These are phyloP conservation scores for Valencia hispanica DNA, from an alignment of 2,797 vertebrate genomes.

Conservation along the genomic window DNA sequence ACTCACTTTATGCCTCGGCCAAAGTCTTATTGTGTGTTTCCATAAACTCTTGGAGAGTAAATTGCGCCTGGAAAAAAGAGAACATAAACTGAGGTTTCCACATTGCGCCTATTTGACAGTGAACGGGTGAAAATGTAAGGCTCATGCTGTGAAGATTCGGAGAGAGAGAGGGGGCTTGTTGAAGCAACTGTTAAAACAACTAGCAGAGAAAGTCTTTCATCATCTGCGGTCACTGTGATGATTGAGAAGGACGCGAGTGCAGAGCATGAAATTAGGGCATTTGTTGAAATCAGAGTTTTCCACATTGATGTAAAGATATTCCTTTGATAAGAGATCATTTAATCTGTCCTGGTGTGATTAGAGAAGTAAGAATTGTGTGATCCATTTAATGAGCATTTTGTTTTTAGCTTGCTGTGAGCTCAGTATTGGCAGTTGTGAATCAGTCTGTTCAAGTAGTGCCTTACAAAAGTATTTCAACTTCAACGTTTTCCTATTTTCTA, in stretches of 20 bases:
- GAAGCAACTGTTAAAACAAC: constrained; percentile 73
- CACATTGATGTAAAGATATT: constrained; percentile 45
- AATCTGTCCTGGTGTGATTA: constrained; percentile 16
- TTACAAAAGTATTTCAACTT: not conserved
- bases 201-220: constrained; percentile 59
- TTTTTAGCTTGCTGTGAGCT: constrained; percentile 12
- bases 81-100: constrained; percentile 44
- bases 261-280: constrained; percentile 35
- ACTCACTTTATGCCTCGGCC: constrained; percentile 42
- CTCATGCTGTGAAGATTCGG: constrained; percentile 22
- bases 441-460: not conserved
- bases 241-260: constrained; percentile 37
- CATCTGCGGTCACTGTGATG: constrained; percentile 52
- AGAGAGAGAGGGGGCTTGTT: constrained; percentile 17
- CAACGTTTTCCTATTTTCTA: not conserved
- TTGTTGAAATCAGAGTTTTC: constrained; percentile 41
- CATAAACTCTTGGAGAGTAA: constrained; percentile 56
- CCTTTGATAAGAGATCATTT: constrained; percentile 29
- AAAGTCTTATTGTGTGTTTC: constrained; percentile 60
- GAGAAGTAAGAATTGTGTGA: constrained; percentile 18
- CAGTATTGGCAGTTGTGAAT: constrained; percentile 23
- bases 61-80: constrained; percentile 49
- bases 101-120: constrained; percentile 35
- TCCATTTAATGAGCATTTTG: constrained; percentile 32
- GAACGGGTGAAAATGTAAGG: constrained; percentile 30